Base-by-base conservation (phyloP, 2,888 invertebrate species). In the Leptinotarsa haldemani region DNA sequence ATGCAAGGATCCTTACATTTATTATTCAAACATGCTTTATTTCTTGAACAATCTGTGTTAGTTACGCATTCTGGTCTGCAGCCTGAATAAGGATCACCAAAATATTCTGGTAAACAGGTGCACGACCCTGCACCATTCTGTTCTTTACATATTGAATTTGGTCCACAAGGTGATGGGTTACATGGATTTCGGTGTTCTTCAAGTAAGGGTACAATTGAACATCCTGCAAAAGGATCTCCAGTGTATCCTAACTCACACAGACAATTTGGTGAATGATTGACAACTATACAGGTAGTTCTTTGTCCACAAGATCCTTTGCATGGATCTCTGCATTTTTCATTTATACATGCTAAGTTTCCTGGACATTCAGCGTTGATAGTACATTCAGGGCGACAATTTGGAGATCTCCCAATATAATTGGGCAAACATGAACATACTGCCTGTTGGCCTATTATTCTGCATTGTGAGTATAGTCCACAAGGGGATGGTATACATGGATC, bases 311-410 rank as follows among this genome's bases (percentile, higher is more conserved):
- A 94, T 48, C 95, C 95, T 74, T 92, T 93, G 83, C 97, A 97
- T 73, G 96, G 96, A 87, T 94, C 94, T 81, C 90, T 89, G 86
- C 96, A 97, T 84, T 91, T 93, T 87, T 95, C 94, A 82, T 94
- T 92, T 78, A 94, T 91, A 86, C 96, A 97, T 70, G 96, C 95
- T 80, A 94, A 88, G 86, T 95, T 94, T 83, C 94, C 93, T 16
- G 94, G 90, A 85, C 97, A 97, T 88, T 96, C 96, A 80, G 93
- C 93, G 82, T 95, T 94, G 81, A 94, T 93, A 61, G 93, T 91
- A 88, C 96, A 96, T 89, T 95, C 95, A 30, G 95, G 95, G 65
- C 95, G 91, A 85, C 96, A 96, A 86, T 94, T 94, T 53, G 95
- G 95, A 61, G 96, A 91, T 83, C 95, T 90, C 66, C 97, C 96